Base-by-base conservation (phyloP, 1,140 invertebrate species). In the Vollenhovia emeryi region DNA sequence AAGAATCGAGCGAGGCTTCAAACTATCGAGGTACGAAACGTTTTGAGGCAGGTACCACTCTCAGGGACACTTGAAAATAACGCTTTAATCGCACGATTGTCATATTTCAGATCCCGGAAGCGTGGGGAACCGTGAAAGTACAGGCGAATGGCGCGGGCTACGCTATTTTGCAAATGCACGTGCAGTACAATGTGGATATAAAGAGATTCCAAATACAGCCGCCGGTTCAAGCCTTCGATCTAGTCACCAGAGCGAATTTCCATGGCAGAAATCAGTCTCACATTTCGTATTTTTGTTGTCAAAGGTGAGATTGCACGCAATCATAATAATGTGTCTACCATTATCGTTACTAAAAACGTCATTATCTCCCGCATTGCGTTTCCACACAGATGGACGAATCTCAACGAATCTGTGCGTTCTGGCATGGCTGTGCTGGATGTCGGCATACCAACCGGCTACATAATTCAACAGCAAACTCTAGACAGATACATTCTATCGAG, bases 181-280 rank as follows among this genome's bases (percentile, higher is more conserved):
- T 99, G n/a, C 97, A 98, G 91, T 99, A 99, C 93, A 99, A 99
- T 95, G 98, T 99, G 36, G 98, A 99, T 93, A 97, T 97, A 87
- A 93, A 95, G n/a, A 96, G 96, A 91, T 98, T 98, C 95, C 97
- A 99, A 93, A 99, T 98, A 2, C 94, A 96, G 85, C 98, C 98
- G 24, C 98, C 98, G 6, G 95, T 97, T 45, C 95, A 95, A 57
- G 96, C 98, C 5, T 99, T 99, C 93, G 96, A 96, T 76, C 94
- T 98, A 69, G 91, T 95, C 57, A 96, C 97, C 0, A 96, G 96
- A 86, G 96, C 97, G 21, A 95, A 96, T 88, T 98, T 97, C 94
- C 96, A 97, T 91, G 98, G 98, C 60, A 96, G 98, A 91, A 99
- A 99, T 96, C 97, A 98, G 95, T 99, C 98, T 92, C 98, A 98